These are phyloP conservation scores for Andrena dorsata DNA, from an alignment of 2,888 invertebrate species.

Conservation along the genomic window DNA sequence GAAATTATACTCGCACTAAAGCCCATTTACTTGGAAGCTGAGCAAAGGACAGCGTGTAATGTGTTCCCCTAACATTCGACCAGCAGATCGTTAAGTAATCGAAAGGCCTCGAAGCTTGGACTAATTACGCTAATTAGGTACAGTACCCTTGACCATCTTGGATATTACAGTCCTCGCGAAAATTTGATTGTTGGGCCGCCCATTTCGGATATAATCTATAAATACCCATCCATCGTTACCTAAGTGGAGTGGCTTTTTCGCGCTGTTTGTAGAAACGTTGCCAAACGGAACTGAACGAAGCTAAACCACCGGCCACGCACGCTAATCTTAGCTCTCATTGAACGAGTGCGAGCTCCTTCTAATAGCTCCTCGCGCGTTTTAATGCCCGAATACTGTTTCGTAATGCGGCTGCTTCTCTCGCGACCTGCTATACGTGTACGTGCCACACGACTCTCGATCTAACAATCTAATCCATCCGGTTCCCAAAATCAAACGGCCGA, in stretches of 20 bases:
- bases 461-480: neutral
- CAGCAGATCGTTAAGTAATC: neutral
- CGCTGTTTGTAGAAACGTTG: slow-evolving; percentile 61
- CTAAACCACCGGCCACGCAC: slow-evolving; percentile 61
- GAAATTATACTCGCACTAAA: neutral
- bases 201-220: slow-evolving; percentile 44
- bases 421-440: slow-evolving; percentile 28
- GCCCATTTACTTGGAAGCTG: neutral
- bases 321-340: slow-evolving; percentile 78
- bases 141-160: too few relatives aligned
- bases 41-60: neutral
- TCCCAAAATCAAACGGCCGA: neutral
- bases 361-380: slow-evolving; percentile 69
- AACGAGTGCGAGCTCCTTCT: slow-evolving; percentile 70
- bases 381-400: slow-evolving; percentile 66
- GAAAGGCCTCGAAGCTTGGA: neutral
- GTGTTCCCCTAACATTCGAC: neutral
- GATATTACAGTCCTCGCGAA: neutral
- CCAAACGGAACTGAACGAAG: slow-evolving; percentile 72
- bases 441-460: slow-evolving; percentile 9
- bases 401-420: slow-evolving; percentile 52
- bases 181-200: neutral
- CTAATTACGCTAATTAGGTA: neutral
- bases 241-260: slow-evolving; percentile 66
- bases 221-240: slow-evolving; percentile 56